Conservation (phyloP, 2,113 vertebrate genomes). For the Macroglossus sobrinus region DNA sequence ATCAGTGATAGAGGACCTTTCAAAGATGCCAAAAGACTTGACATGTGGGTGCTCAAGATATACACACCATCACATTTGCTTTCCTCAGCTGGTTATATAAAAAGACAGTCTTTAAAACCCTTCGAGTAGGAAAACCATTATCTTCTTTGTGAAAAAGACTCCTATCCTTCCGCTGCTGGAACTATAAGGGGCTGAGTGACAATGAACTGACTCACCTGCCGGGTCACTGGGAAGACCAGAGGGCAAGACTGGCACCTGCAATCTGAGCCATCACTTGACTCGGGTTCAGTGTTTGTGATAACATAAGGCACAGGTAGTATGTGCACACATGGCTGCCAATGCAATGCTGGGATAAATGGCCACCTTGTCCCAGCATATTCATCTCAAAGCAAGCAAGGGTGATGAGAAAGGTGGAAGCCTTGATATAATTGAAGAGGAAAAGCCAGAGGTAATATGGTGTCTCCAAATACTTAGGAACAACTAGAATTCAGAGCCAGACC, state of each 20-base stretch:
- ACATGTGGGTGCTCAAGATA: not conserved
- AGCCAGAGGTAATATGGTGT: not conserved
- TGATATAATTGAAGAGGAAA: not conserved
- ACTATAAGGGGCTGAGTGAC: not conserved
- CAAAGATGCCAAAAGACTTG: not conserved
- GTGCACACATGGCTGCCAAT: not conserved
- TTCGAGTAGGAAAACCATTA: not conserved
- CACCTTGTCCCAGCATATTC: not conserved
- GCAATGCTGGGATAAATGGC: not conserved
- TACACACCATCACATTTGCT: too few species aligned
- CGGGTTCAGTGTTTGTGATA: not conserved
- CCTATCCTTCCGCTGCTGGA: not conserved
- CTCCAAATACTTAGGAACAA: fast-evolving
- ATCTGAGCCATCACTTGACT: not conserved
- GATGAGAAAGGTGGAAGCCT: not conserved
- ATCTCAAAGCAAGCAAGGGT: not conserved
- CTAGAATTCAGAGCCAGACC: not conserved
- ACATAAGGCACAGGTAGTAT: fast-evolving
- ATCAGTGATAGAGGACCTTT: not conserved
- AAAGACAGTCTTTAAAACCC: not conserved
- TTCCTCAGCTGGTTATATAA: not conserved
- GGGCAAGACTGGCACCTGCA: not conserved
- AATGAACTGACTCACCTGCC: too few species aligned
- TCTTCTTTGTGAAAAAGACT: not conserved
- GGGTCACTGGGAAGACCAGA: not conserved